Conservation (phyloP, 2,888 invertebrate genomes). For the Tachina grossa region DNA sequence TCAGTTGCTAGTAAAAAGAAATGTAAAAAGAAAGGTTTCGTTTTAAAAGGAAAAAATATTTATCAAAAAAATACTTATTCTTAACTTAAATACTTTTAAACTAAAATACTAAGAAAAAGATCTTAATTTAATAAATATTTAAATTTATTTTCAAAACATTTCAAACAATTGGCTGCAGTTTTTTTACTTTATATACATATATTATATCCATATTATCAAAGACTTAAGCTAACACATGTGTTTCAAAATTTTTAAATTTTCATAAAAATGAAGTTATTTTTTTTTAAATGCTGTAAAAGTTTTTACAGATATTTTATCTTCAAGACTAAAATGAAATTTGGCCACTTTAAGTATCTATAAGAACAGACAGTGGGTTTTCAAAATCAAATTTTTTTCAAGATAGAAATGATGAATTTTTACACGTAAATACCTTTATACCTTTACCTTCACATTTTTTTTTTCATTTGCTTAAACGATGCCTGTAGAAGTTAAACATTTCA, state of each 20-base stretch:
- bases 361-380: too few relatives aligned
- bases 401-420: too few relatives aligned
- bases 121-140: constrained; percentile 60
- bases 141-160: constrained; percentile 62
- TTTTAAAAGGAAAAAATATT: constrained; percentile 40
- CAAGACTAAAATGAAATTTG: too few relatives aligned
- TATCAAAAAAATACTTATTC: constrained; percentile 22
- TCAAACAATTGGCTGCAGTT: constrained; percentile 35
- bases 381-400: too few relatives aligned
- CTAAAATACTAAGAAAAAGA: constrained; percentile 20
- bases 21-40: constrained; percentile 61
- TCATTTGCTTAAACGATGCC: too few relatives aligned
- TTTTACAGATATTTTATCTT: too few relatives aligned
- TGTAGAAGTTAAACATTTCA: too few relatives aligned
- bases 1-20: constrained; percentile 51
- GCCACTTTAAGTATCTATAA: too few relatives aligned
- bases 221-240: constrained; percentile 25
- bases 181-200: constrained; percentile 11
- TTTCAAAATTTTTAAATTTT: neutral
- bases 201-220: constrained; percentile 60
- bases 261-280: neutral
- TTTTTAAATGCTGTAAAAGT: too few relatives aligned
- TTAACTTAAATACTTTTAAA: constrained; percentile 43
- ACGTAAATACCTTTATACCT: too few relatives aligned
- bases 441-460: too few relatives aligned